Conservation (phyloP, 2,888 invertebrate genomes). For the Apotomis betuletana region DNA sequence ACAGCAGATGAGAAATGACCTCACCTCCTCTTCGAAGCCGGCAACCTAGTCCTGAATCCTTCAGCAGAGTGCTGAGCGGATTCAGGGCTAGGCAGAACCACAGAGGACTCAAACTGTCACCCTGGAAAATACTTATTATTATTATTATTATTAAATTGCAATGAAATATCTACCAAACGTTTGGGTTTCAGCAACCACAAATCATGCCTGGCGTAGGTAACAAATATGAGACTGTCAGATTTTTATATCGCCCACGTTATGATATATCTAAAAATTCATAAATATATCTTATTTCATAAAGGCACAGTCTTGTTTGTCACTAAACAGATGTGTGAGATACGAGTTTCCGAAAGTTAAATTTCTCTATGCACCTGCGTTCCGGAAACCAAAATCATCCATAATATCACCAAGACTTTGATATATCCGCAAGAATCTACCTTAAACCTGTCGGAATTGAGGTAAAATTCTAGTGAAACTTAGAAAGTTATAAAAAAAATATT, state of each 20-base stretch:
- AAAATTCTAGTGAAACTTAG: background rate
- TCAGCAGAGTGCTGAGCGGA: too few species aligned
- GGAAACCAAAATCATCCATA: slow-evolving; percentile 7
- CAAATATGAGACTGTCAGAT: background rate
- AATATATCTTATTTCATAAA: background rate
- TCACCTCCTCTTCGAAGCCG: too few species aligned
- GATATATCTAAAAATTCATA: background rate
- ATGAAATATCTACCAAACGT: too few species aligned
- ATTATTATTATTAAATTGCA: too few species aligned
- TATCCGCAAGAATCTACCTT: slow-evolving; percentile 9
- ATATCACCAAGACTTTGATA: slow-evolving; percentile 19
- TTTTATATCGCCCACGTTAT: background rate
- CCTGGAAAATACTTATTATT: too few species aligned
- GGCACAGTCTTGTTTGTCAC: background rate
- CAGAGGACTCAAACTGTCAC: too few species aligned
- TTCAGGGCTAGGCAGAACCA: too few species aligned
- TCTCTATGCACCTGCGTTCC: slow-evolving; percentile 33
- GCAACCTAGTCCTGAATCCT: too few species aligned
- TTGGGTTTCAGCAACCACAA: too few species aligned
- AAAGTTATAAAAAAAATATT: slow-evolving; percentile 23
- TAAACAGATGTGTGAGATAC: background rate
- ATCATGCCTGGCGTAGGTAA: too few species aligned
- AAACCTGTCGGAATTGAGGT: background rate
- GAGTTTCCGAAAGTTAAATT: background rate
- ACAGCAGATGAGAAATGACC: too few species aligned